phyloP scores from a whole-genome alignment of 2,888 invertebrate genomes.

The Penaeus monodon region DNA sequence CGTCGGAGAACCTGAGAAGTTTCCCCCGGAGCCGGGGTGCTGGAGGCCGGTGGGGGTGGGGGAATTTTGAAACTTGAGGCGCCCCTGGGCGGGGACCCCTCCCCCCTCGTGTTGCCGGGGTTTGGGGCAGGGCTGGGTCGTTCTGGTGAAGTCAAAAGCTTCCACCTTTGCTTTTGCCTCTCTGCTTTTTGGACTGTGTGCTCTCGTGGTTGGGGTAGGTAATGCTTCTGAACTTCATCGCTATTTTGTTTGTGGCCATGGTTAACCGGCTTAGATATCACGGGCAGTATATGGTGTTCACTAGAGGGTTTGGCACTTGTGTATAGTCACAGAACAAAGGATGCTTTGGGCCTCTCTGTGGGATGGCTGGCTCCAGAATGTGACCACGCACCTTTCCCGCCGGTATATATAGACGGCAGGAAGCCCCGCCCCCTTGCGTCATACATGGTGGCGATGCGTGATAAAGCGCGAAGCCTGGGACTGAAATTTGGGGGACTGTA shows the following conservation, averaged over 20 bases:
- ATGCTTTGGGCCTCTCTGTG: no score
- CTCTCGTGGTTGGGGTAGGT: conserved; percentile 46
- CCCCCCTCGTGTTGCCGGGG: conserved; percentile 30
- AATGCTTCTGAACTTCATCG: conserved; percentile 54
- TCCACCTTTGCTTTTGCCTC: conserved; percentile 57
- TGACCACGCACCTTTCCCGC: conserved; percentile 5
- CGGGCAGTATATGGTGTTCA: neutral
- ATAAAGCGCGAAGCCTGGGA: conserved; percentile 3
- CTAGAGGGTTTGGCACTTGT: no score
- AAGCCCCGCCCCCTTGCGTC: conserved; percentile 55
- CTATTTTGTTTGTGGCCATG: conserved; percentile 52
- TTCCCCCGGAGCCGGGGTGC: conserved; percentile 51
- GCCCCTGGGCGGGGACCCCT: conserved; percentile 61
- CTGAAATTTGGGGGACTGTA: no score
- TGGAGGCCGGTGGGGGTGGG: conserved; percentile 56
- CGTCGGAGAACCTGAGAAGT: conserved; percentile 61
- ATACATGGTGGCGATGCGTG: conserved; percentile 38
- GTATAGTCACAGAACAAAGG: no score
- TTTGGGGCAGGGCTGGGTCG: conserved; percentile 9
- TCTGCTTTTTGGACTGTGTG: conserved; percentile 37
- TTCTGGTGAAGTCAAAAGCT: conserved; percentile 51
- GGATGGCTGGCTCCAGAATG: neutral
- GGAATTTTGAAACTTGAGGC: conserved; percentile 50
- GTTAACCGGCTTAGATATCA: neutral
- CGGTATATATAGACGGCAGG: conserved; percentile 27